Evolutionary conservation across 2,113 vertebrate genomes (phyloP).

Genomic region (mouse (Mus musculus)): DNA sequence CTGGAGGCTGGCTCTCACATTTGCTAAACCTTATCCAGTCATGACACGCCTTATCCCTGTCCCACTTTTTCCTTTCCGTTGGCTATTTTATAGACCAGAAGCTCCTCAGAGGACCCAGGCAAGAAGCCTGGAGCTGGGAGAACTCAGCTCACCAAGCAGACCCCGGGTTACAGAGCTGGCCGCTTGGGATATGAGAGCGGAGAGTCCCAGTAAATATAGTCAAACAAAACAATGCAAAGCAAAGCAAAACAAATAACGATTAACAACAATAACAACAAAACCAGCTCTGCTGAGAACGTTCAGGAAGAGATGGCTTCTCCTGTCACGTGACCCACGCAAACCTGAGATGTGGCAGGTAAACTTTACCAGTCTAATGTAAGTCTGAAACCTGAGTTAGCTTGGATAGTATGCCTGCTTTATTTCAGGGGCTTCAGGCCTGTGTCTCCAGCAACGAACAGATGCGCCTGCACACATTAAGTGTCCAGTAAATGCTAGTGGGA

Average conservation of each 20-base stretch:
- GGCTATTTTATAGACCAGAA: constrained; percentile 32
- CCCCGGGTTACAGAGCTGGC: not conserved
- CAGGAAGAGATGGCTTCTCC: not conserved
- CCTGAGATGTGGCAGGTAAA: not conserved
- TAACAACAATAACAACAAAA: not conserved
- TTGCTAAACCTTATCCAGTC: not conserved
- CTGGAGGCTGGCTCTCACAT: not conserved
- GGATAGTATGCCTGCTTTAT: too few relatives aligned
- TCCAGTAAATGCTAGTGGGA: not conserved
- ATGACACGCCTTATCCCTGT: not conserved
- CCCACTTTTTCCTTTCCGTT: not conserved
- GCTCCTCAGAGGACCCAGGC: not conserved
- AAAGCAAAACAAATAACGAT: not conserved
- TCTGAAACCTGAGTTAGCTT: not conserved
- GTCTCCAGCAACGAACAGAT: not conserved
- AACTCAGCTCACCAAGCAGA: too few relatives aligned
- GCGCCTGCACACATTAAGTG: not conserved
- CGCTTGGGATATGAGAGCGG: rapidly evolving
- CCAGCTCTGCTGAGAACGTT: not conserved
- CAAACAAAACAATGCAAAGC: not conserved
- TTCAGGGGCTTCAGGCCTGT: not conserved
- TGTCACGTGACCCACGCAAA: not conserved
- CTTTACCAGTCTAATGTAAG: not conserved
- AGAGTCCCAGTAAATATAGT: rapidly evolving
- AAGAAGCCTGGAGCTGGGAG: not conserved